Evolutionary conservation across 2,888 invertebrate species (phyloP).

Genomic region (Tethea ocularis): DNA sequence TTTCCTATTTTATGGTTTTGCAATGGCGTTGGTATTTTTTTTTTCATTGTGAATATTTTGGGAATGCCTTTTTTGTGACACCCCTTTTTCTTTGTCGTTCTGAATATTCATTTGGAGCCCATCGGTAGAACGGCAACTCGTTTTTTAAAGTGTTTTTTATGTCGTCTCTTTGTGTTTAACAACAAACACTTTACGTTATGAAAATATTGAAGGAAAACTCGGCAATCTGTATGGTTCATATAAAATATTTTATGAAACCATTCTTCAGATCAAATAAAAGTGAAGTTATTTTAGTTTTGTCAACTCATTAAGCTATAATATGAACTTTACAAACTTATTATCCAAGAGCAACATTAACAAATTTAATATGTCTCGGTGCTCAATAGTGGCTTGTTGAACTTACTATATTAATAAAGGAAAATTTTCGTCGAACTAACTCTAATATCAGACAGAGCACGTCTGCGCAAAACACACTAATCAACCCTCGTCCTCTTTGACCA

Average conservation of each 20-base stretch:
- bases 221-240: slow-evolving; percentile 42
- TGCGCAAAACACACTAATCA: slow-evolving; percentile 70
- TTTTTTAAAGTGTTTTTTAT: slow-evolving; percentile 68
- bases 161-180: slow-evolving; percentile 60
- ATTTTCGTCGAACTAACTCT: slow-evolving; percentile 31
- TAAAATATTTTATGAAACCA: slow-evolving; percentile 30
- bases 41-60: slow-evolving; percentile 64
- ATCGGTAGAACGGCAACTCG: slow-evolving; percentile 72
- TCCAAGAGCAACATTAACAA: not conserved
- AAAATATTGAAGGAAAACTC: slow-evolving; percentile 60
- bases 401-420: slow-evolving; percentile 14
- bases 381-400: slow-evolving; percentile 7
- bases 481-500: slow-evolving; percentile 73
- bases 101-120: slow-evolving; percentile 81
- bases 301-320: not conserved
- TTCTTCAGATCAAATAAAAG: slow-evolving; percentile 19
- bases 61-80: slow-evolving; percentile 62
- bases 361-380: not conserved
- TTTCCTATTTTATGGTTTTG: slow-evolving; percentile 77
- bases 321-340: slow-evolving; percentile 2
- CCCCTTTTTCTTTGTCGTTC: slow-evolving; percentile 72
- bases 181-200: slow-evolving; percentile 57
- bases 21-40: slow-evolving; percentile 64
- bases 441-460: slow-evolving; percentile 51
- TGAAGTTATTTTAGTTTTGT: not conserved